Conservation (phyloP, 2,113 vertebrate genomes). For the Megalops atlanticus region DNA sequence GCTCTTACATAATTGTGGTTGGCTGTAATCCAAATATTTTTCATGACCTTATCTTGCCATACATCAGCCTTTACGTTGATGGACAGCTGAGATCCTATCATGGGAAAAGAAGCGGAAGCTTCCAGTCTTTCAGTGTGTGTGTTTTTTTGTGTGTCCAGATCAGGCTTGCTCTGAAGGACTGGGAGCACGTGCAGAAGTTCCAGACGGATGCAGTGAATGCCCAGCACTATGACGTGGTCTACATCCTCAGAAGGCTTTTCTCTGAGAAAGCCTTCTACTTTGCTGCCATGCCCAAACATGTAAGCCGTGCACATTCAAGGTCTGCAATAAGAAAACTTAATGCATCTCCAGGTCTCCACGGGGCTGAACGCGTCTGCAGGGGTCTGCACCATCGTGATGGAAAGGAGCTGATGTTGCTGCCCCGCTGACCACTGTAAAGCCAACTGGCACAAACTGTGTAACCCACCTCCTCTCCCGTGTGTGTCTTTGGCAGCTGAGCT, state of each 20-base stretch:
- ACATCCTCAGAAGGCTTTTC: constrained; percentile 76
- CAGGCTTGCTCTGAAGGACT: constrained; percentile 84
- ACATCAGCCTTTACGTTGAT: not conserved
- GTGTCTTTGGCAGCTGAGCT: constrained; percentile 50
- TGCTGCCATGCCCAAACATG: constrained; percentile 83
- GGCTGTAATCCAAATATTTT: not conserved
- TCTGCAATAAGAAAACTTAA: not conserved
- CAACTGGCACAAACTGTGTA: not conserved
- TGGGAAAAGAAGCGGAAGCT: not conserved
- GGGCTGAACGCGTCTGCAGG: not conserved
- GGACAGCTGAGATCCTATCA: not conserved
- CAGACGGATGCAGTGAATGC: constrained; percentile 80
- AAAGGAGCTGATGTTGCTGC: not conserved
- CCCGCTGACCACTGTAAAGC: not conserved
- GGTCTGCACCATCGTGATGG: not conserved
- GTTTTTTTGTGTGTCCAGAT: constrained; percentile 70
- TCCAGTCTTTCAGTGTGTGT: not conserved
- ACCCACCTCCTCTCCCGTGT: not conserved
- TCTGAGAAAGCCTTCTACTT: constrained; percentile 83
- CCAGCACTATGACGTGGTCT: constrained; percentile 82
- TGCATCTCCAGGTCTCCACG: not conserved
- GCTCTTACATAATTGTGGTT: not conserved
- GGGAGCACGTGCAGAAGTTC: constrained; percentile 80
- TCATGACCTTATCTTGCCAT: not conserved
- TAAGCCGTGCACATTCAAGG: constrained; percentile 56